Evolutionary conservation across 1,140 invertebrate species (phyloP), one percentile per base, ranked within the genome.

Genomic region (Zaprionus kolodkinae): DNA sequence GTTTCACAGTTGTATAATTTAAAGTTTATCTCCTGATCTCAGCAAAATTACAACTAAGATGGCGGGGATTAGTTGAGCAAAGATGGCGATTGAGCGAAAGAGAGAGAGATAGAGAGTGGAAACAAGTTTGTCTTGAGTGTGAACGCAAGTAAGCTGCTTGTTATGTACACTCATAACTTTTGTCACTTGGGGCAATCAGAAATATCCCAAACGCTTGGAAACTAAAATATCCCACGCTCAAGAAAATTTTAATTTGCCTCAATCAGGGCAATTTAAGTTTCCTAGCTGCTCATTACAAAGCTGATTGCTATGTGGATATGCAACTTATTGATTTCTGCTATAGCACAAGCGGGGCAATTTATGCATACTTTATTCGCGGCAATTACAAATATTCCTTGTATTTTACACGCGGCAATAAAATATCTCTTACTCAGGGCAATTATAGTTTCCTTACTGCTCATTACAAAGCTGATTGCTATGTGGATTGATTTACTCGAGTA

Each of bases 1-100:
- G 21, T 55, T 55, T 55, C 55, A 36, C 54, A 66, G 45, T 59
- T 66, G 25, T 59, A 52, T 66, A 66, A 72, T 40, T 72, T 36
- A 72, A 67, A 72, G 55, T 72, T 59, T 59, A 30, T 36, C 43
- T 25, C 13, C 43, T 25, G 27, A 56, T 55, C 1, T 25, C n/a
- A 36, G 45, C 33, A 13, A 10, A 43, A 62, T n/a, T 10, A 36
- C 17, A 35, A 35, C 33, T 35, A 35, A 35, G 33, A 35, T 35
- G 33, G 61, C 38, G 12, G 38, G 33, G 27, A 30, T 30, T 30
- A 30, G 27, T 30, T 30, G 27, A 5, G 27, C 27, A 30, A 30
- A 30, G 27, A 30, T 30, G 27, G 27, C 27, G 27, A 30, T 30
- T 5, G 27, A 30, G 6, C 1, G 27, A 30, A 4, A 30, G 27